These are phyloP conservation scores for Uromys caudimaculatus DNA, from an alignment of 2,797 vertebrate species.

Conservation along the genomic window DNA sequence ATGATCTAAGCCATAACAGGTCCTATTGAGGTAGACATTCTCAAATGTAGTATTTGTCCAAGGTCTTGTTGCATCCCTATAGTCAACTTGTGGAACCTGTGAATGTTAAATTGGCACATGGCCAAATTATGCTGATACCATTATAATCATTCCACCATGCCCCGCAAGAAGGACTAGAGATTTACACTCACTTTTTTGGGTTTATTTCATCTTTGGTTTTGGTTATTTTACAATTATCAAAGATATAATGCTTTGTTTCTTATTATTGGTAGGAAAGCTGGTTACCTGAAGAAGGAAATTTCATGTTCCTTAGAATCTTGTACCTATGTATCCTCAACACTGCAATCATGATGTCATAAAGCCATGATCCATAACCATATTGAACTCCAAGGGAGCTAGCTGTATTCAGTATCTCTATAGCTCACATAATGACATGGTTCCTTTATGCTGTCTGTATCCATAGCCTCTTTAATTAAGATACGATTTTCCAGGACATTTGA, in stretches of 20 bases:
- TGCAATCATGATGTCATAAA: neutral
- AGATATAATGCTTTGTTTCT: neutral
- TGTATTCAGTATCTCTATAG: neutral
- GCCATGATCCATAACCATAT: neutral
- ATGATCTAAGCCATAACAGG: neutral
- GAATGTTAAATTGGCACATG: neutral
- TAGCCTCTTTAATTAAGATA: neutral
- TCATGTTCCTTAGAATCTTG: neutral
- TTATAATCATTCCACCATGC: neutral
- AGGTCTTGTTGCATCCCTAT: neutral
- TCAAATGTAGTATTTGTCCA: neutral
- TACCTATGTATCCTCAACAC: neutral
- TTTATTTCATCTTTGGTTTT: neutral
- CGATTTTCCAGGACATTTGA: neutral
- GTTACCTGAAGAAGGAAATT: neutral
- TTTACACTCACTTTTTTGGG: neutral
- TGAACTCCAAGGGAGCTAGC: neutral
- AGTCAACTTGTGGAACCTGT: neutral
- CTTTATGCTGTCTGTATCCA: neutral
- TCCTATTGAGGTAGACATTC: neutral
- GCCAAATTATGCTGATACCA: fast-evolving
- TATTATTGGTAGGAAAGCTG: neutral
- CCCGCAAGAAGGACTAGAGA: neutral
- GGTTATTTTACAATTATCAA: neutral
- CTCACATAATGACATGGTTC: neutral